Conservation (phyloP, 2,888 invertebrate genomes). For the Nomada ferruginata region DNA sequence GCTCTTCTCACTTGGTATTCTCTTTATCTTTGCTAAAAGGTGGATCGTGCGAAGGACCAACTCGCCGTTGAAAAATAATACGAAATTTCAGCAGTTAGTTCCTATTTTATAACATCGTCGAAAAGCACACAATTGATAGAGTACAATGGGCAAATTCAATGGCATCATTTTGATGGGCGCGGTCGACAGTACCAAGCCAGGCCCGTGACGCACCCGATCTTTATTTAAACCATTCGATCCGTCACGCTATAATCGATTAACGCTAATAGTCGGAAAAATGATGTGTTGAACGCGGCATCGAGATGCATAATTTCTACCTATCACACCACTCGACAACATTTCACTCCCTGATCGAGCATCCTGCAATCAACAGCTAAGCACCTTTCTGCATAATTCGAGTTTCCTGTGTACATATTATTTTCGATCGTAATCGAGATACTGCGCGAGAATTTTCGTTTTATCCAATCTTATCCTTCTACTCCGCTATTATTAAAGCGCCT, state of each 20-base stretch:
- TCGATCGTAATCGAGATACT: slow-evolving; percentile 42
- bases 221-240: slow-evolving; percentile 78
- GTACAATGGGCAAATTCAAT: slow-evolving; percentile 53
- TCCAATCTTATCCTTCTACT: slow-evolving; percentile 16
- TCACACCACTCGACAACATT: slow-evolving; percentile 21
- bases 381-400: slow-evolving; percentile 37
- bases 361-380: slow-evolving; percentile 37
- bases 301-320: slow-evolving; percentile 49
- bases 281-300: slow-evolving; percentile 31
- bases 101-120: not conserved
- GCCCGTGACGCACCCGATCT: slow-evolving; percentile 73
- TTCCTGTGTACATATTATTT: slow-evolving; percentile 30
- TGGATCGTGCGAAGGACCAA: too few relatives aligned
- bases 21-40: too few relatives aligned
- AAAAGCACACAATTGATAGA: slow-evolving; percentile 46
- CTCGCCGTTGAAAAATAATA: too few relatives aligned
- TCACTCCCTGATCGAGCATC: slow-evolving; percentile 20
- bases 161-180: slow-evolving; percentile 67
- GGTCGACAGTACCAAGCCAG: slow-evolving; percentile 62
- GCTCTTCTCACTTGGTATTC: too few relatives aligned
- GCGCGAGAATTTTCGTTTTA: slow-evolving; percentile 41
- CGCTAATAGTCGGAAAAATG: slow-evolving; percentile 74
- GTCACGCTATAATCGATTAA: slow-evolving; percentile 77
- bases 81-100: not conserved
- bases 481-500: slow-evolving; percentile 39